phyloP scores from a whole-genome alignment of 2,888 invertebrate genomes.

The Synanthedon tipuliformis region DNA sequence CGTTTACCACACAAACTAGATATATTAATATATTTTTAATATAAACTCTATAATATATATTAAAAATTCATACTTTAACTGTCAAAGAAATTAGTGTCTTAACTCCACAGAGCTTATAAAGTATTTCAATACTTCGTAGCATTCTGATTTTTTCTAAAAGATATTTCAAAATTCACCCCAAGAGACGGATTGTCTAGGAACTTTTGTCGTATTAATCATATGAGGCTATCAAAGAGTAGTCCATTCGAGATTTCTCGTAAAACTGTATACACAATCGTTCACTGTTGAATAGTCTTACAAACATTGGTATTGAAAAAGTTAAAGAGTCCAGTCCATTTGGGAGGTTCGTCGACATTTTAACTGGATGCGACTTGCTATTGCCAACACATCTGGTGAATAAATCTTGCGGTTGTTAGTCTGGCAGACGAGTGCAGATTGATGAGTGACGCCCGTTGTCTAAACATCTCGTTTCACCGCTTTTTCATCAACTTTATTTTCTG shows the following conservation, averaged over 20 bases:
- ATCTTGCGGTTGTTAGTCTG: conserved; percentile 16
- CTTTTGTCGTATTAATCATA: conserved; percentile 15
- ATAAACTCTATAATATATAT: too few relatives aligned
- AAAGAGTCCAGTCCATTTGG: conserved; percentile 17
- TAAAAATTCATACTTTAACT: too few relatives aligned
- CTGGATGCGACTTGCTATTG: conserved; percentile 10
- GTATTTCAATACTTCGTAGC: too few relatives aligned
- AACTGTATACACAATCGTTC: conserved; percentile 12
- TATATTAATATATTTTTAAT: too few relatives aligned
- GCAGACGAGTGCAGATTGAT: conserved; percentile 23
- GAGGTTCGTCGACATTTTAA: conserved; percentile 48
- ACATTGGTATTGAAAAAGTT: conserved; percentile 48
- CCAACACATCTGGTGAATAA: conserved; percentile 28
- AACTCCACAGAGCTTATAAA: neutral
- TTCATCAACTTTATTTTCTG: neutral
- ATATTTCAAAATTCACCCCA: conserved; percentile 1
- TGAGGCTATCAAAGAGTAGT: neutral
- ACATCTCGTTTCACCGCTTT: neutral
- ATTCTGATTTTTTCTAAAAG: neutral
- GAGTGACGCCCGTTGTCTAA: conserved; percentile 13
- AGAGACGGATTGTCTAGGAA: conserved; percentile 13
- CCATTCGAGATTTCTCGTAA: conserved; percentile 10
- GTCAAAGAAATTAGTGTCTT: too few relatives aligned
- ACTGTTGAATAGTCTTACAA: conserved; percentile 21
- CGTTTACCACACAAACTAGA: neutral